These are phyloP conservation scores for Eutrigla gurnardus DNA, from an alignment of 2,797 vertebrate genomes.

Conservation along the genomic window DNA sequence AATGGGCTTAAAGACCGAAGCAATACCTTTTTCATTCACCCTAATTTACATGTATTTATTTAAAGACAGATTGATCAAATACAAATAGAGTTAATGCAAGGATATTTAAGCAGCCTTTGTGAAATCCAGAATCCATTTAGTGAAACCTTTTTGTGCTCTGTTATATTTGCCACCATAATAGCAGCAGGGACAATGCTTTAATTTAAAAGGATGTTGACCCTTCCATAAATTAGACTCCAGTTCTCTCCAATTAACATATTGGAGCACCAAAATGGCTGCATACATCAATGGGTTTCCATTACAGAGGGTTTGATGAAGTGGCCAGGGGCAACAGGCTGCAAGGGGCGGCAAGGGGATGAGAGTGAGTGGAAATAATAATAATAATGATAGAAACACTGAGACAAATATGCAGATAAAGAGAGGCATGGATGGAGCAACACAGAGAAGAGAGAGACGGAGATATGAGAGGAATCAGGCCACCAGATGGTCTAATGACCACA, in stretches of 20 bases:
- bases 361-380: slow-evolving; percentile 6
- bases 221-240: slow-evolving; percentile 44
- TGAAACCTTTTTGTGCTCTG: background rate
- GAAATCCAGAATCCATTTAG: slow-evolving; percentile 3
- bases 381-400: background rate
- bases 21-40: background rate
- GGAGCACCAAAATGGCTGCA: slow-evolving; percentile 51
- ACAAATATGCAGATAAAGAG: slow-evolving; percentile 17
- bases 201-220: slow-evolving; percentile 60
- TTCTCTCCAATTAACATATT: slow-evolving; percentile 59
- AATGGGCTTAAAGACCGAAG: background rate
- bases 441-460: slow-evolving; percentile 40
- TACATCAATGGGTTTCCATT: slow-evolving; percentile 58
- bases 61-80: too few relatives aligned
- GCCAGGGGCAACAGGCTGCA: slow-evolving; percentile 36
- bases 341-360: slow-evolving; percentile 9
- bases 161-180: slow-evolving; percentile 14
- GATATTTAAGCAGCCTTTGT: slow-evolving; percentile 11
- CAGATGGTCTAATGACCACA: slow-evolving; percentile 83
- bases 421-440: slow-evolving; percentile 8
- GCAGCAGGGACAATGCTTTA: slow-evolving; percentile 31
- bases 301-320: slow-evolving; percentile 44
- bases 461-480: slow-evolving; percentile 66
- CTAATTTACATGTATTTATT: background rate
- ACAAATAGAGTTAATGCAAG: background rate